Percentiles rank a stretch among this genome's conserved stretches.
Evolutionary conservation across 2,888 invertebrate genomes (phyloP).

Genomic region (Nemurella pictetii): DNA sequence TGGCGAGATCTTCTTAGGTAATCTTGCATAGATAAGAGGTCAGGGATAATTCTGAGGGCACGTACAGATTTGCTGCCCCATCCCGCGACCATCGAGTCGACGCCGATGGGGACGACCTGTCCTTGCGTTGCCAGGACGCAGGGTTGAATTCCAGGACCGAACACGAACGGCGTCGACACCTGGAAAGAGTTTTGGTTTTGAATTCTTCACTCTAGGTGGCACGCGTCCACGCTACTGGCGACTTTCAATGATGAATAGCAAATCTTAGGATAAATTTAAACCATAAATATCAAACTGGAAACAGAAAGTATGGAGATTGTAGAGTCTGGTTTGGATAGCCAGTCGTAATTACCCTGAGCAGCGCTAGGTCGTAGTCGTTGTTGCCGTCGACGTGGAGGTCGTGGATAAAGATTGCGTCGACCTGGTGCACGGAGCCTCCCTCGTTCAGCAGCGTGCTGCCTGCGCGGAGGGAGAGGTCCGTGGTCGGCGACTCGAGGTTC

Average conservation of each 20-base stretch:
- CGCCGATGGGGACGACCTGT: neutral
- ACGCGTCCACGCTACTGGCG: neutral
- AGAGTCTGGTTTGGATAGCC: no score
- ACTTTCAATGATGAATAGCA: no score
- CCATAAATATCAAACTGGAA: no score
- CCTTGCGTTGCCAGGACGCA: conserved; percentile 13
- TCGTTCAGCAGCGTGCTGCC: neutral
- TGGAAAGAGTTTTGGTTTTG: neutral
- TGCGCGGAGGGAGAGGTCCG: neutral
- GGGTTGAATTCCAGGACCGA: neutral
- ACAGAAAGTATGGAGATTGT: no score
- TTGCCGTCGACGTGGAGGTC: neutral
- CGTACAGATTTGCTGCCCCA: conserved; percentile 14
- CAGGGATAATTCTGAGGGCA: neutral
- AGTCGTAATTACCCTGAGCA: conserved; percentile 52
- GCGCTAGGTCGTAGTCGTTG: conserved; percentile 54
- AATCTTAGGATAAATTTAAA: no score
- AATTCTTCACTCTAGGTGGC: neutral
- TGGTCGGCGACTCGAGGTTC: no score
- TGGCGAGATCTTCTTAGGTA: no score
- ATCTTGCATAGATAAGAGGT: no score
- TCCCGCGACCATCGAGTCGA: neutral
- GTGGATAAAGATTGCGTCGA: neutral
- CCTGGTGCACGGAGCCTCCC: conserved; percentile 14
- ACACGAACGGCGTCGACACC: conserved; percentile 14